Evolutionary conservation across 2,888 invertebrate genomes (phyloP).

Genomic region (Epinotia nisella): DNA sequence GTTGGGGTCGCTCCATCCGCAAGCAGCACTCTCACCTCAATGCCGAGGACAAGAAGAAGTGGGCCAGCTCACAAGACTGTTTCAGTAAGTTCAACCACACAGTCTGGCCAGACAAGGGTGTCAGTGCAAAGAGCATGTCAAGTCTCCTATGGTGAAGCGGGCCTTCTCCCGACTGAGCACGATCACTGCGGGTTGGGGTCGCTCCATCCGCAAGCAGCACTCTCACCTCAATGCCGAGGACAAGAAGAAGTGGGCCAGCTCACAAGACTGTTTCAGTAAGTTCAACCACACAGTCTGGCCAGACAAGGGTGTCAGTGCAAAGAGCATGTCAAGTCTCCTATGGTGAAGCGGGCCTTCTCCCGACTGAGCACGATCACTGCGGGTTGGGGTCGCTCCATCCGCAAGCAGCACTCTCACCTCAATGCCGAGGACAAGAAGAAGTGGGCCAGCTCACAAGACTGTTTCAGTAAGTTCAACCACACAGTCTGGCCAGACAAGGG

Average conservation of each 20-base stretch:
- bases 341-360: constrained; percentile 85
- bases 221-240: constrained; percentile 93
- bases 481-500: too few species aligned
- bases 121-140: too few species aligned
- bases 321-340: too few species aligned
- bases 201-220: constrained; percentile 93
- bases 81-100: constrained; percentile 87
- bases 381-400: constrained; percentile 94
- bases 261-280: constrained; percentile 96
- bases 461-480: constrained; percentile 88
- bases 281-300: constrained; percentile 43
- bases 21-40: constrained; percentile 92
- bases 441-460: constrained; percentile 96
- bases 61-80: constrained; percentile 96
- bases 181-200: constrained; percentile 95
- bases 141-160: too few species aligned
- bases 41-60: constrained; percentile 95
- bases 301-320: too few species aligned
- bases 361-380: constrained; percentile 95
- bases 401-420: constrained; percentile 92
- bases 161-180: constrained; percentile 97
- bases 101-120: too few species aligned
- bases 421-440: constrained; percentile 95
- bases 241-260: constrained; percentile 96
- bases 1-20: constrained; percentile 94